A percentile compares a stretch with the other conserved stretches of the same genome.
These are phyloP conservation scores for Umimayanthus chanpuru DNA, from an alignment of 92 coral and sea anemone genomes.

Conservation along the genomic window DNA sequence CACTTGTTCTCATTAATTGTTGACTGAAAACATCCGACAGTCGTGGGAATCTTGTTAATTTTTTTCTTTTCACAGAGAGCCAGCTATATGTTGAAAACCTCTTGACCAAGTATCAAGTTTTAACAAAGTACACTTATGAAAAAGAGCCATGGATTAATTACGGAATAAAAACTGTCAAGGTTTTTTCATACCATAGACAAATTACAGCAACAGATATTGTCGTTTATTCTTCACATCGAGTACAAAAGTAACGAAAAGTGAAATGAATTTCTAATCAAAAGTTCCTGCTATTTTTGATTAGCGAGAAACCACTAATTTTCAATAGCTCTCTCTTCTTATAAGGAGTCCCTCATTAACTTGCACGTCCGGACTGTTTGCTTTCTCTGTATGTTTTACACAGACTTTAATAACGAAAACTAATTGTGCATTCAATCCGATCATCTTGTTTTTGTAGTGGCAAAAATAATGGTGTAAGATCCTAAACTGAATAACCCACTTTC, in stretches of 20 bases:
- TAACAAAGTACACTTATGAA: slow-evolving; percentile 17
- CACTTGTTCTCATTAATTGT: slow-evolving; percentile 26
- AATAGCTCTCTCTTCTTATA: slow-evolving; percentile 4
- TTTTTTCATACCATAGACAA: not conserved
- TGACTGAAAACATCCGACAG: slow-evolving; percentile 43
- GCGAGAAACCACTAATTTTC: slow-evolving; percentile 40
- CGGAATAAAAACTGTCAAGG: not conserved
- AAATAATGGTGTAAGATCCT: not conserved
- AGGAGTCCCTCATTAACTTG: slow-evolving; percentile 37
- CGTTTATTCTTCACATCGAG: slow-evolving; percentile 1
- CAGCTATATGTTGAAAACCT: slow-evolving; percentile 17
- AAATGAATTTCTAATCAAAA: slow-evolving; percentile 39
- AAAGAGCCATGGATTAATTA: slow-evolving; percentile 3
- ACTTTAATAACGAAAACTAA: slow-evolving; percentile 48
- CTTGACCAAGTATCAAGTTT: slow-evolving; percentile 29
- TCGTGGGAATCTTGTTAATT: not conserved
- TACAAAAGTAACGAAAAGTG: not conserved
- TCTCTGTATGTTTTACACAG: slow-evolving; percentile 42
- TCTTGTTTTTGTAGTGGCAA: slow-evolving; percentile 21
- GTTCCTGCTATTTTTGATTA: slow-evolving; percentile 22
- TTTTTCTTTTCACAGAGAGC: slow-evolving; percentile 16
- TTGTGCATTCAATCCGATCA: slow-evolving; percentile 13
- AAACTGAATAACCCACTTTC: not conserved
- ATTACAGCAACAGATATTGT: not conserved
- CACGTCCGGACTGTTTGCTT: slow-evolving; percentile 9